These are phyloP conservation scores for Brotula barbata DNA, from an alignment of 2,797 vertebrate genomes.

Conservation along the genomic window DNA sequence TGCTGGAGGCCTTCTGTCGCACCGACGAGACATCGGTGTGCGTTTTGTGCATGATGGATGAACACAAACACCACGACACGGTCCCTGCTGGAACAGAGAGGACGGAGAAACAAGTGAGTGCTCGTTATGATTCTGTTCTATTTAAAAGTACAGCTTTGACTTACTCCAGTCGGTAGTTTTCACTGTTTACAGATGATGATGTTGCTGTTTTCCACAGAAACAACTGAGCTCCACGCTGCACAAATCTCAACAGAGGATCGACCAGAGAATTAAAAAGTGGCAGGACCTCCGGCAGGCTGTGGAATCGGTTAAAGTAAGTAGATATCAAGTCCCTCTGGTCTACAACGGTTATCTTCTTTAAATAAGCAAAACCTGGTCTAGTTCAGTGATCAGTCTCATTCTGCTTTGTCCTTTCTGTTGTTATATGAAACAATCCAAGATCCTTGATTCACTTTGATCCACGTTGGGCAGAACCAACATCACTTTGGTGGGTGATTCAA, in stretches of 20 bases:
- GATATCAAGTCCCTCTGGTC: neutral
- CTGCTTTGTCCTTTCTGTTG: too few relatives aligned
- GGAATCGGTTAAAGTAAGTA: constrained; percentile 74
- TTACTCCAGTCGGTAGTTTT: too few relatives aligned
- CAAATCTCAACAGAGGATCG: constrained; percentile 80
- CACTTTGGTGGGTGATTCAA: too few relatives aligned
- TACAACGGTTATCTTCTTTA: too few relatives aligned
- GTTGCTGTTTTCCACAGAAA: constrained; percentile 64
- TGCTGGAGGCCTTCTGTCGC: constrained; percentile 89
- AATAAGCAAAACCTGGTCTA: too few relatives aligned
- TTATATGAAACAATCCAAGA: too few relatives aligned
- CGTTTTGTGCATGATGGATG: constrained; percentile 87
- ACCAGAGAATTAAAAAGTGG: constrained; percentile 80
- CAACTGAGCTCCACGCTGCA: constrained; percentile 75
- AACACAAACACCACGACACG: constrained; percentile 86
- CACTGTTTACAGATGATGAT: too few relatives aligned
- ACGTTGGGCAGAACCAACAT: too few relatives aligned
- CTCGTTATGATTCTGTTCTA: too few relatives aligned
- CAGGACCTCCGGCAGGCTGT: constrained; percentile 78
- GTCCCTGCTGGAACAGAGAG: constrained; percentile 81
- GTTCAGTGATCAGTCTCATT: too few relatives aligned
- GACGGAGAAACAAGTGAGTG: constrained; percentile 83
- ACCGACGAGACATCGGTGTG: constrained; percentile 86
- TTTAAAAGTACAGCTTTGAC: too few relatives aligned
- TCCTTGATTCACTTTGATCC: too few relatives aligned